Evolutionary conservation across 2,113 vertebrate genomes (phyloP).

Genomic region (Odocoileus virginianus): DNA sequence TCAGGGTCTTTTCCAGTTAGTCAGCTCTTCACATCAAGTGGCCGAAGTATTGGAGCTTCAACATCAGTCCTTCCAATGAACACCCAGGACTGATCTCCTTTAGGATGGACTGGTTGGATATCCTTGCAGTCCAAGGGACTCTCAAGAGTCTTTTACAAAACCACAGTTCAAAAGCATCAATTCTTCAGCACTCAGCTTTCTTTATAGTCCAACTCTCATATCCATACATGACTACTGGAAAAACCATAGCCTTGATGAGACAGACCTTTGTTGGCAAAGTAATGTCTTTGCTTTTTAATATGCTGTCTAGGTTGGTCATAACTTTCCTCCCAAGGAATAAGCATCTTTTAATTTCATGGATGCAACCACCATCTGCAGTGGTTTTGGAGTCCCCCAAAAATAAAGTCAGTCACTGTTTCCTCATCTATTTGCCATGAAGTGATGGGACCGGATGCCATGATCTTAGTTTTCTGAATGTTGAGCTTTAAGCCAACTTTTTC

Average conservation of each 20-base stretch:
- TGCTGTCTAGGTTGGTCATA: not conserved
- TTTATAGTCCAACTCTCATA: not conserved
- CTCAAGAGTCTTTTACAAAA: not conserved
- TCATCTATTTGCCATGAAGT: not conserved
- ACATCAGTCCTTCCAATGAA: not conserved
- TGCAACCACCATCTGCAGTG: not conserved
- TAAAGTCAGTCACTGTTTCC: not conserved
- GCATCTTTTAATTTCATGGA: not conserved
- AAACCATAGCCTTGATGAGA: not conserved
- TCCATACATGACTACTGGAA: not conserved
- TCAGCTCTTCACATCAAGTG: not conserved
- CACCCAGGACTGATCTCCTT: not conserved
- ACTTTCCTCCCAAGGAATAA: not conserved
- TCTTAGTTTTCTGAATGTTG: not conserved
- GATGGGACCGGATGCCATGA: not conserved
- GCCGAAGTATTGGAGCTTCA: not conserved
- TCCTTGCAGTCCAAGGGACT: not conserved
- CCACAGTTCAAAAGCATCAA: not conserved
- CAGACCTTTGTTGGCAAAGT: not conserved
- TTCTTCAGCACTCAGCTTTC: not conserved
- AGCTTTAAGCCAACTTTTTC: not conserved
- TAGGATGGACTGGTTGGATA: not conserved
- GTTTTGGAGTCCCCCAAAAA: not conserved
- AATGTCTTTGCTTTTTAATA: not conserved
- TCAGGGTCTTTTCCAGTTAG: not conserved